These are phyloP conservation scores for Philhelius pedissequus DNA, from an alignment of 2,888 invertebrate genomes.

Conservation along the genomic window DNA sequence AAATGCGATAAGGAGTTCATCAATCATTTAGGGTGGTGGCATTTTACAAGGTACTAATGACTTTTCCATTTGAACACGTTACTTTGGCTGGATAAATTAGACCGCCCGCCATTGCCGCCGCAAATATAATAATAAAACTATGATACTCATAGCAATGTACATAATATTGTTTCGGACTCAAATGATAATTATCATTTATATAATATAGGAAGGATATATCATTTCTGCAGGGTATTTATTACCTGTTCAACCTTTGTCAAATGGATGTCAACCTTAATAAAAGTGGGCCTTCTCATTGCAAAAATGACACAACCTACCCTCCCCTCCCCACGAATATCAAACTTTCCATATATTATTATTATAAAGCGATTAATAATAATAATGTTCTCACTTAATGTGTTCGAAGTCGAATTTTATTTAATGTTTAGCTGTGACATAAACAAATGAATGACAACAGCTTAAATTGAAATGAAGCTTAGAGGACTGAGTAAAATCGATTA, in stretches of 20 bases:
- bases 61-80: conserved; percentile 51
- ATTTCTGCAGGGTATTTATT: not conserved
- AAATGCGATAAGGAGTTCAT: conserved; percentile 63
- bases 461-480: not conserved
- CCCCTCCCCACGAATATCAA: not conserved
- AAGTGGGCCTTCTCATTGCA: not conserved
- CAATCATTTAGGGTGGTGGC: conserved; percentile 58
- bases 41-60: conserved; percentile 59
- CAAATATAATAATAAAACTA: not conserved
- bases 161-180: not conserved
- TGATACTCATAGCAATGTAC: not conserved
- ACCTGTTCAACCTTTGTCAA: not conserved
- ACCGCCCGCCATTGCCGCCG: not conserved
- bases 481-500: not conserved
- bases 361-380: not conserved
- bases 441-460: too few relatives aligned
- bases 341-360: not conserved
- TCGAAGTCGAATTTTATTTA: not conserved
- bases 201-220: not conserved
- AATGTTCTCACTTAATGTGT: not conserved
- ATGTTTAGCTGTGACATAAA: not conserved
- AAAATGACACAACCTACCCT: not conserved
- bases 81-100: conserved; percentile 13
- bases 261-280: not conserved
- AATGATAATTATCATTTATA: not conserved